phyloP scores from a whole-genome alignment of 1,140 invertebrate genomes.

The Bombus superbus region DNA sequence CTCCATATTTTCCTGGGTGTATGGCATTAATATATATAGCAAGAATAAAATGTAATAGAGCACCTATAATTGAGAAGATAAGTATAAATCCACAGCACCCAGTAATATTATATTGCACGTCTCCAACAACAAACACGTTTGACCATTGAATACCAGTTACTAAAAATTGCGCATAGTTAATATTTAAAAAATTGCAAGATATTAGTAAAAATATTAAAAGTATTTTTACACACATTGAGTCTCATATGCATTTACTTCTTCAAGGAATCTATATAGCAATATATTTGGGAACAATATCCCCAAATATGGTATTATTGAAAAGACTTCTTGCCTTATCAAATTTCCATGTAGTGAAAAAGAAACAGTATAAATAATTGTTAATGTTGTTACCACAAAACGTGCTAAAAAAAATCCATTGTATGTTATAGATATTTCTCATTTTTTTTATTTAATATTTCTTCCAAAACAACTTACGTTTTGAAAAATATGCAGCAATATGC shows the following conservation, averaged over 20 bases:
- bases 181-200: conserved; percentile 4
- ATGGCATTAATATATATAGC: conserved; percentile 83
- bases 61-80: conserved; percentile 68
- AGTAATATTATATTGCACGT: conserved; percentile 35
- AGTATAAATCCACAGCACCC: conserved; percentile 68
- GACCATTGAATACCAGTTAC: conserved; percentile 69
- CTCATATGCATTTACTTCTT: conserved; percentile 69
- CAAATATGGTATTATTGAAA: conserved; percentile 54
- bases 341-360: conserved; percentile 40
- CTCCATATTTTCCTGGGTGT: conserved; percentile 83
- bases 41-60: conserved; percentile 65
- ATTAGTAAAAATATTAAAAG: not conserved
- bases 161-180: conserved; percentile 41
- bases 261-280: conserved; percentile 61
- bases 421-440: not conserved
- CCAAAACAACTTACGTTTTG: conserved; percentile 69
- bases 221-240: conserved; percentile 49
- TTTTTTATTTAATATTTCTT: not conserved
- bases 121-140: conserved; percentile 62
- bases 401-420: conserved; percentile 47
- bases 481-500: conserved; percentile 78
- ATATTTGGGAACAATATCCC: conserved; percentile 71
- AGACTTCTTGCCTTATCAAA: conserved; percentile 17
- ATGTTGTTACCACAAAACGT: conserved; percentile 31
- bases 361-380: conserved; percentile 50